Evolutionary conservation across 2,888 invertebrate genomes (phyloP), one percentile per base, ranked within the genome.

Genomic region (Andrena marginata): DNA sequence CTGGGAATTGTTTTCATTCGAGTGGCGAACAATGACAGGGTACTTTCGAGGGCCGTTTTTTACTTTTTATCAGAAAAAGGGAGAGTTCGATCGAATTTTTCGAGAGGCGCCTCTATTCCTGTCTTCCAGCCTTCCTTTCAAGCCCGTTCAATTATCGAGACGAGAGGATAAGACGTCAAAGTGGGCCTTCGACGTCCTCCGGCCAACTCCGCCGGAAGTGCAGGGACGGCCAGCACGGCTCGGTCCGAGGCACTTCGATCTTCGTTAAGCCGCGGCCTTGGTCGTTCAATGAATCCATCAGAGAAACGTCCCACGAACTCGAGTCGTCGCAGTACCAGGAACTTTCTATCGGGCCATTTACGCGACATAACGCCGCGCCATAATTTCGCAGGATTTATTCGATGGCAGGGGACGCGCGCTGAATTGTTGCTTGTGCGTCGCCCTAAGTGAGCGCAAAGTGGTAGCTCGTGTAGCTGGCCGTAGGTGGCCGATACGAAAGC

Each of bases 381-480:
- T 86, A 84, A 88, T 89, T 89, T 85, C 85, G 60, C 42, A 68
- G 70, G 79, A 90, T 90, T 90, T 89, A 90, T 89, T 85, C 77
- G 85, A 86, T 82, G 85, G 68, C 33, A 42, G 56, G 76, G 42
- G 82, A 84, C 84, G 84, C 84, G 85, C 77, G 87, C 87, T 87
- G 89, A 90, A 92, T 90, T 89, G 89, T 90, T 90, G 90, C 90
- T 90, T 88, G 89, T 88, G 90, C 89, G 85, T 84, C 85, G 89
- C 1, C 89, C 79, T 92, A 92, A 93, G 93, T 92, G 92, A 90
- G 92, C 92, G 92, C 92, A 92, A 93, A 94, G 93, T 93, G 93
- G 92, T 89, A 91, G 93, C 89, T 87, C 91, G 89, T 93, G 93
- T 94, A 85, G 65, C 74, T 67, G 84, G 65, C 93, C 88, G 90